Evolutionary conservation across 2,888 invertebrate species (phyloP).

Genomic region (Clitarchus hookeri): DNA sequence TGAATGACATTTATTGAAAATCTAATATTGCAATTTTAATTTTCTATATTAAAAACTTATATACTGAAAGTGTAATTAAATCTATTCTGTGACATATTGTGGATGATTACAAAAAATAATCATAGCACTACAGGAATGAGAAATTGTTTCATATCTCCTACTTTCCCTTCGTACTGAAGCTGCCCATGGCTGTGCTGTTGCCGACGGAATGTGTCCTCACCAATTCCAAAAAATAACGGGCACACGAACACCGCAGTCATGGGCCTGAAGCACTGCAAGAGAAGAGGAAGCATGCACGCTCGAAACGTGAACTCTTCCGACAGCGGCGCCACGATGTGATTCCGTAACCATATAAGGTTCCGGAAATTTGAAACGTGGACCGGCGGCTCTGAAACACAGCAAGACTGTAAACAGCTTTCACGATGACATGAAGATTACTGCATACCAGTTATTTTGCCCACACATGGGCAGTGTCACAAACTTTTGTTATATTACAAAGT

Average conservation of each 20-base stretch:
- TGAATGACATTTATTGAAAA: too few relatives aligned
- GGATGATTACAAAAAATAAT: too few relatives aligned
- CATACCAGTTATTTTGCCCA: too few relatives aligned
- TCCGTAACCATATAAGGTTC: constrained; percentile 84
- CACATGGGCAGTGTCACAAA: too few relatives aligned
- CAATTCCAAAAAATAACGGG: constrained; percentile 90
- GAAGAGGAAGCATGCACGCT: constrained; percentile 91
- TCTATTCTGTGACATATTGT: too few relatives aligned
- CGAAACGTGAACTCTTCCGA: constrained; percentile 96
- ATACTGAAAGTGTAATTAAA: too few relatives aligned
- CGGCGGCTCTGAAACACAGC: constrained; percentile 62
- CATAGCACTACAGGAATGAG: too few relatives aligned
- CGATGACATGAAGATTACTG: neutral
- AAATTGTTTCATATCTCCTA: too few relatives aligned
- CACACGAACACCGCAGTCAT: constrained; percentile 78
- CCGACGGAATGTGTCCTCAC: constrained; percentile 55
- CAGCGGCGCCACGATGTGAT: constrained; percentile 87
- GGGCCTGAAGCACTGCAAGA: constrained; percentile 80
- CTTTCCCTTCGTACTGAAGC: too few relatives aligned
- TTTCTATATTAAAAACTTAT: too few relatives aligned
- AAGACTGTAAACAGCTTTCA: constrained; percentile 27
- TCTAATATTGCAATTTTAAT: too few relatives aligned
- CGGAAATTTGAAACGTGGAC: constrained; percentile 73
- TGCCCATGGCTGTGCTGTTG: neutral
- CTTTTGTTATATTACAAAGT: too few relatives aligned